Percentiles rank a stretch among this genome's conserved stretches.
Conservation (phyloP, 2,888 invertebrate genomes). For the Proisotoma minuta region DNA sequence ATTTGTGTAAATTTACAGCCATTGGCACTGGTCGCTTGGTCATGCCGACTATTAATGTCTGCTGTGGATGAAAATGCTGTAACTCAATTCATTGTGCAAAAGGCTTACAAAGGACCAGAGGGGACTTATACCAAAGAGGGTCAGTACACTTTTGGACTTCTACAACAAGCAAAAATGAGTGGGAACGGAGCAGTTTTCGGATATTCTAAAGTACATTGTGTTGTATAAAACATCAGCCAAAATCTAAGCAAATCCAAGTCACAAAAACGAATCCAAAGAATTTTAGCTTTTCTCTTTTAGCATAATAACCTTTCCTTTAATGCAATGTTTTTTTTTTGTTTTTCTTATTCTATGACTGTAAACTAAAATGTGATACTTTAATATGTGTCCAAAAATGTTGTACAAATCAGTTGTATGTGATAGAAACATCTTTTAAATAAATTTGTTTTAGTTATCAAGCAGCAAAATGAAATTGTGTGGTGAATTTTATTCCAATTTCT, state of each 20-base stretch:
- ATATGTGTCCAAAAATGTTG: too few species aligned
- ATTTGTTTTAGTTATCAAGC: too few species aligned
- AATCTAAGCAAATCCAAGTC: neutral
- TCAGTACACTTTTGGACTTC: slow-evolving; percentile 55
- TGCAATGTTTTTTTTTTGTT: neutral
- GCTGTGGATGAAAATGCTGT: slow-evolving; percentile 59
- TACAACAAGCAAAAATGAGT: slow-evolving; percentile 42
- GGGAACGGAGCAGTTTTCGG: slow-evolving; percentile 34
- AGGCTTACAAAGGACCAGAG: slow-evolving; percentile 62
- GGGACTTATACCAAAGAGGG: slow-evolving; percentile 55
- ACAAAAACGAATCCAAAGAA: neutral
- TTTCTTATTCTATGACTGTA: too few species aligned
- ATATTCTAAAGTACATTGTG: slow-evolving; percentile 33
- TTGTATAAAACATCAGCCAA: too few species aligned
- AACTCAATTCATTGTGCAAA: slow-evolving; percentile 60
- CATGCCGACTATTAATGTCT: slow-evolving; percentile 66
- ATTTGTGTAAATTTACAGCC: slow-evolving; percentile 55
- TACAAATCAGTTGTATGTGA: too few species aligned
- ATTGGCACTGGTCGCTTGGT: slow-evolving; percentile 70
- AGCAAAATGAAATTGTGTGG: too few species aligned
- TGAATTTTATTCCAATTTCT: too few species aligned
- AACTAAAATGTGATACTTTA: too few species aligned
- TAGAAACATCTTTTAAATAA: too few species aligned
- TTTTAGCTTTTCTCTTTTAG: neutral
- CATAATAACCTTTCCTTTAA: neutral